Base-by-base conservation (phyloP, 2,797 vertebrate species). In the Aselliscus stoliczkanus region DNA sequence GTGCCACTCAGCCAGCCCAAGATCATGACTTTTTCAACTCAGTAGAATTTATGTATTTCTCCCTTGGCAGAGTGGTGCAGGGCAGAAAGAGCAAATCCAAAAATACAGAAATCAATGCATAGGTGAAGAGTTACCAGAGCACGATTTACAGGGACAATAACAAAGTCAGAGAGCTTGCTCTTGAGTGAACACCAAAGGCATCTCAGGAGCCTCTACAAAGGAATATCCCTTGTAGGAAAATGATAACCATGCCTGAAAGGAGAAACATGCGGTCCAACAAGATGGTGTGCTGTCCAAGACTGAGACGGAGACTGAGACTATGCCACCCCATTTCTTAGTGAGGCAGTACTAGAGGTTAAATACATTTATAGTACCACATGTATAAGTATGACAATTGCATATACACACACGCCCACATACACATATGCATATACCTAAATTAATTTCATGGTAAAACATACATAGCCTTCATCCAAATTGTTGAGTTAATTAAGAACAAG, bases 401-500 rank as follows among this genome's bases (percentile, higher is more conserved):
- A 64, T 17, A 54, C 42, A 88, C 13, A 13, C 47, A 47, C 47
- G 18, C 18, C 20, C 52, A 54, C 18, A 54, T 7, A 62, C 13
- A 15, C 29, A 62, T 31, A 62, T 31, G 13, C 60, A 62, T 34
- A 84, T 8, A 15, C 25, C 58, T 89, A 88, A 76, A 84, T 87
- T 93, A 93, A 88, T 81, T 92, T 52, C 44, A 70, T 92, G 39
- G 31, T 75, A 84, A 94, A 90, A 85, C 69, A 90, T n/a, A 93
- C 44, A 87, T 9, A 86, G 42, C 23, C 89, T 90, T 93, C 60
- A 85, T 23, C 7, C 58, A 75, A 84, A 70, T 85, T 84, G 58
- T 81, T 80, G 31, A 90, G 70, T 89, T 96, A 92, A 94, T 92
- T n/a, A 90, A n/a, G n/a, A 93, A 72, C 18, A 77, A 73, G 62